Evolutionary conservation across 2,888 invertebrate species (phyloP).

Genomic region (Drosophila testacea): DNA sequence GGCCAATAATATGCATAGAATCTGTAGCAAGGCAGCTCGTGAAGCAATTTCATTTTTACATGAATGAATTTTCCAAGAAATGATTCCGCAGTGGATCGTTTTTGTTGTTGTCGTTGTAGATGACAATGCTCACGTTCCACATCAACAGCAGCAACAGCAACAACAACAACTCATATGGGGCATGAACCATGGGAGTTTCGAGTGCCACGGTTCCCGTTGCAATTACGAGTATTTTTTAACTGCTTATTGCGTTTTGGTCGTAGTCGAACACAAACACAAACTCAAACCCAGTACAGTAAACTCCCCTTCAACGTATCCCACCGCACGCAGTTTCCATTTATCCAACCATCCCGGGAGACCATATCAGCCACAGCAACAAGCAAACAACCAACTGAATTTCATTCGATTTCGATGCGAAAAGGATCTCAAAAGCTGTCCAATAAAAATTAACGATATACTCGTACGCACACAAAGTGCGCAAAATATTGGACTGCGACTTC

Average conservation of each 20-base stretch:
- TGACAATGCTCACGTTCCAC: slow-evolving; percentile 69
- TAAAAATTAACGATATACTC: slow-evolving; percentile 83
- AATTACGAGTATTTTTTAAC: slow-evolving; percentile 81
- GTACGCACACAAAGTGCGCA: slow-evolving; percentile 69
- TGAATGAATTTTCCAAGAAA: slow-evolving; percentile 69
- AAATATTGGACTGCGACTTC: slow-evolving; percentile 46
- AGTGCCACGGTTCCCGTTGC: slow-evolving; percentile 65
- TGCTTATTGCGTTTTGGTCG: slow-evolving; percentile 79
- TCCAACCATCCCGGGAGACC: slow-evolving; percentile 37
- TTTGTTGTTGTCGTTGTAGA: slow-evolving; percentile 48
- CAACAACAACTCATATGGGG: slow-evolving; percentile 69
- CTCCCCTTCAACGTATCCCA: slow-evolving; percentile 11
- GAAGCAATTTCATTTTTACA: slow-evolving; percentile 65
- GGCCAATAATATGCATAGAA: slow-evolving; percentile 47
- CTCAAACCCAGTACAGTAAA: slow-evolving; percentile 3
- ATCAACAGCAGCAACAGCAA: slow-evolving; percentile 55
- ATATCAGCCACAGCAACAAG: slow-evolving; percentile 68
- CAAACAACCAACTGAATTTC: slow-evolving; percentile 77
- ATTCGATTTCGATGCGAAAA: slow-evolving; percentile 78
- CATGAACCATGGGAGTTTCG: slow-evolving; percentile 64
- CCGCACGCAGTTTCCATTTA: slow-evolving; percentile 24
- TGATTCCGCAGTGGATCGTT: slow-evolving; percentile 70
- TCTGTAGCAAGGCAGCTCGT: slow-evolving; percentile 29
- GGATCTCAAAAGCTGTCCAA: slow-evolving; percentile 81
- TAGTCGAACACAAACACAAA: slow-evolving; percentile 46